Conservation (phyloP, 2,888 invertebrate species). For the Podotricha telesiphe region DNA sequence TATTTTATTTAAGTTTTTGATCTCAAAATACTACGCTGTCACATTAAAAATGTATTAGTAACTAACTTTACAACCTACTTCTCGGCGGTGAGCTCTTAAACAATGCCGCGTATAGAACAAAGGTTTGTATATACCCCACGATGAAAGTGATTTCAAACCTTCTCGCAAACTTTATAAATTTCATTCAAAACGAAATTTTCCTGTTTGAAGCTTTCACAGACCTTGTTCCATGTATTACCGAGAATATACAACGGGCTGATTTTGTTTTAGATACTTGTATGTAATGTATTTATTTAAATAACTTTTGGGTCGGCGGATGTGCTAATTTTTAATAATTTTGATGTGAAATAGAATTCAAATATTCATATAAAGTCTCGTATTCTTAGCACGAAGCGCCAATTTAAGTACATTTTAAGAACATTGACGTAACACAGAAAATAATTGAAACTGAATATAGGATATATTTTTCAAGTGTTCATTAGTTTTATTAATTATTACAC, state of each 20-base stretch:
- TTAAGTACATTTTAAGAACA: neutral
- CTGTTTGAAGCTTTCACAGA: slow-evolving; percentile 25
- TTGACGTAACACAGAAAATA: neutral
- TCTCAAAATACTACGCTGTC: neutral
- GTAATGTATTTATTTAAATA: slow-evolving; percentile 28
- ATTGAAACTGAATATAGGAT: neutral
- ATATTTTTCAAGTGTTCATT: too few species aligned
- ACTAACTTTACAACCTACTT: slow-evolving; percentile 6
- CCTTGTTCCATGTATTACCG: slow-evolving; percentile 13
- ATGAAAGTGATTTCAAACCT: slow-evolving; percentile 50
- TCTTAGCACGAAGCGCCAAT: neutral
- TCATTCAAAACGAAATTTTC: slow-evolving; percentile 30
- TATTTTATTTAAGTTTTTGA: neutral
- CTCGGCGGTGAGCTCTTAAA: slow-evolving; percentile 3
- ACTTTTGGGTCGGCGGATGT: slow-evolving; percentile 29
- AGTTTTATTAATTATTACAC: too few species aligned
- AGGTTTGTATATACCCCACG: slow-evolving; percentile 50
- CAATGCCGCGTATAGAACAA: slow-evolving; percentile 9
- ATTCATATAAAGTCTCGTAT: slow-evolving; percentile 5
- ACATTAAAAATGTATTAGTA: slow-evolving; percentile 8
- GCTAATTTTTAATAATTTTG: slow-evolving; percentile 30
- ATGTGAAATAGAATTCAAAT: slow-evolving; percentile 16
- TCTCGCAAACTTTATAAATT: slow-evolving; percentile 38
- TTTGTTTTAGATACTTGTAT: slow-evolving; percentile 38
- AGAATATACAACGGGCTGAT: slow-evolving; percentile 1